Conservation (phyloP, 2,113 vertebrate genomes). For the Toxotes chatareus region DNA sequence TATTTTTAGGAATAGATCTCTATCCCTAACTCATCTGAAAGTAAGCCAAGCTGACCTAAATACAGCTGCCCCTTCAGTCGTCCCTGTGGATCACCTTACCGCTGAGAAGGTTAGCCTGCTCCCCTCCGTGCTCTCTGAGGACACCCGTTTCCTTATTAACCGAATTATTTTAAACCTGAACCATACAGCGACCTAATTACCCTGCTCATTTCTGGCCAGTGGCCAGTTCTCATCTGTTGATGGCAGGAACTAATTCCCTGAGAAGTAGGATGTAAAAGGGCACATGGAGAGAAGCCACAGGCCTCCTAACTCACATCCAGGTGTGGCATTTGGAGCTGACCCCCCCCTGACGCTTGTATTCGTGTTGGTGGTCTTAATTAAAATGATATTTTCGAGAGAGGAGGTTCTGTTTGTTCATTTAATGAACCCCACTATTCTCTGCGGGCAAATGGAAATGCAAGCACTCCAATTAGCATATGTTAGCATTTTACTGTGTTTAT, state of each 20-base stretch:
- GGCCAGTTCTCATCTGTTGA: constrained; percentile 80
- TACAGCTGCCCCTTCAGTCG: constrained; percentile 46
- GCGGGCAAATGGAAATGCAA: constrained; percentile 82
- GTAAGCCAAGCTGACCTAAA: constrained; percentile 70
- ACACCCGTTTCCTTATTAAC: constrained; percentile 79
- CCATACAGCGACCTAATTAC: constrained; percentile 82
- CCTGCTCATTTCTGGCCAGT: constrained; percentile 73
- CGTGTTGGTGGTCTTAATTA: constrained; percentile 81
- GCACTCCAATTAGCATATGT: constrained; percentile 83
- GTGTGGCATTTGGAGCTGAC: constrained; percentile 81
- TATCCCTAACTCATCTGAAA: constrained; percentile 45
- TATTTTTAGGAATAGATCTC: constrained; percentile 8
- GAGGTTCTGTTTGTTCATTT: constrained; percentile 85
- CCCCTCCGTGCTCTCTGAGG: constrained; percentile 61
- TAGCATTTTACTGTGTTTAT: constrained; percentile 83
- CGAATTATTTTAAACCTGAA: constrained; percentile 80
- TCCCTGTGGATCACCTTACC: constrained; percentile 72
- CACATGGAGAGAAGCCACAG: constrained; percentile 65
- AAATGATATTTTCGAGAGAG: constrained; percentile 83
- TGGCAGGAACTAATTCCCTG: constrained; percentile 75
- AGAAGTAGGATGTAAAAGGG: constrained; percentile 81
- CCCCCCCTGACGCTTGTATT: constrained; percentile 58
- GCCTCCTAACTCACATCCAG: constrained; percentile 75
- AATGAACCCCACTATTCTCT: constrained; percentile 83
- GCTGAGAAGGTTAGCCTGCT: constrained; percentile 70